Conservation (phyloP, 2,113 vertebrate species). For the Barbus barbus region DNA sequence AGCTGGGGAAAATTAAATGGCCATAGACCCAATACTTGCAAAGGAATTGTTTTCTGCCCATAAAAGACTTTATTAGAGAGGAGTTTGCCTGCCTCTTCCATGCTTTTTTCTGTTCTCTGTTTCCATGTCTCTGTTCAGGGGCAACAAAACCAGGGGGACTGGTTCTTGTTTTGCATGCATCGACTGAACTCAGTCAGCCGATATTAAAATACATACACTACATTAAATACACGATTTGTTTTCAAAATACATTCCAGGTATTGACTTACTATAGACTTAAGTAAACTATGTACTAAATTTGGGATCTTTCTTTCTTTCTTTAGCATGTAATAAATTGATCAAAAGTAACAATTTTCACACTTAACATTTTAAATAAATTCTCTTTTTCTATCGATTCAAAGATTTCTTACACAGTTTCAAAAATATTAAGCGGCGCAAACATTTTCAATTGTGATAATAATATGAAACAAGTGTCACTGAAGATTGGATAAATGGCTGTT, state of each 20-base stretch:
- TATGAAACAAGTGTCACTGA: not conserved
- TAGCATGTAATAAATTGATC: too few species aligned
- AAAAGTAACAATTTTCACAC: too few species aligned
- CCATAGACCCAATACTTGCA: conserved; percentile 43
- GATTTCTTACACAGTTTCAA: not conserved
- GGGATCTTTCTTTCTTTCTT: too few species aligned
- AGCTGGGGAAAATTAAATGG: conserved; percentile 56
- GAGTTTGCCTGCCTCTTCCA: conserved; percentile 14
- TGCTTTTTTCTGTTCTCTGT: not conserved
- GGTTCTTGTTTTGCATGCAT: not conserved
- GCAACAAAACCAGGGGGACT: not conserved
- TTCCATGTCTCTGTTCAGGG: conserved; percentile 8
- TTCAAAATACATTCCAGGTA: not conserved
- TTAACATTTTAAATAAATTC: too few species aligned
- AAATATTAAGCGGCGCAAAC: not conserved
- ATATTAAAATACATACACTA: not conserved
- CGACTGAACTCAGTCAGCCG: not conserved
- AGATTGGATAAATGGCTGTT: not conserved
- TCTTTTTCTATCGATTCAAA: too few species aligned
- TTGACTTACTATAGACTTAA: not conserved
- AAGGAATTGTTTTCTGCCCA: conserved; percentile 54
- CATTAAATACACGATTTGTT: too few species aligned
- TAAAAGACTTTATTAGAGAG: conserved; percentile 53
- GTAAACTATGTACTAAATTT: not conserved
- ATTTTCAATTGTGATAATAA: not conserved